phyloP scores from a whole-genome alignment of 37 sponge, comb jelly and placozoan species.

The Beroe forskalii region DNA sequence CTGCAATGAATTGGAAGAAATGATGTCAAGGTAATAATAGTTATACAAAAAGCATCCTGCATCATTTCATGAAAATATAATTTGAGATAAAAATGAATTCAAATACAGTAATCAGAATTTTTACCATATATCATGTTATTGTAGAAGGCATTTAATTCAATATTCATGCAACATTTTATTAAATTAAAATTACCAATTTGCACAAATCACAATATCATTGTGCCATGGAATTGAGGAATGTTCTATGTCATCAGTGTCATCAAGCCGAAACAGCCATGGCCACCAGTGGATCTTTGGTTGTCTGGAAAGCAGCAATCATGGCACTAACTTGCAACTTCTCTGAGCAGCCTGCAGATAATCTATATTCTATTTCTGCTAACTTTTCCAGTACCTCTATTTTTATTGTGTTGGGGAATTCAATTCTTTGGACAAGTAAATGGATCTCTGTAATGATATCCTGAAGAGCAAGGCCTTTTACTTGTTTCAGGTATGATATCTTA shows the following conservation, averaged over 20 bases:
- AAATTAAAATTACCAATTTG: neutral
- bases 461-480: constrained; percentile 87
- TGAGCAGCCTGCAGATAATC: constrained; percentile 76
- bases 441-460: constrained; percentile 88
- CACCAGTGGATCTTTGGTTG: constrained; percentile 78
- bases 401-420: constrained; percentile 85
- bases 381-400: constrained; percentile 81
- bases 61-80: neutral
- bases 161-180: too few relatives aligned
- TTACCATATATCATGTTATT: neutral
- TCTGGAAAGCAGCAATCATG: constrained; percentile 88
- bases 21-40: too few relatives aligned
- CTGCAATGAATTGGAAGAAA: too few relatives aligned
- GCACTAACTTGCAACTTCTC: constrained; percentile 93
- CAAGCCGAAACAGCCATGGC: constrained; percentile 41
- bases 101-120: neutral
- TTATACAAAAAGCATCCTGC: too few relatives aligned
- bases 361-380: constrained; percentile 86
- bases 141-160: too few relatives aligned
- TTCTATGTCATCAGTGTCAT: neutral
- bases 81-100: neutral
- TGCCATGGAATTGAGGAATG: neutral
- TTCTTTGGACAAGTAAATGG: constrained; percentile 81
- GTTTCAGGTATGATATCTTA: constrained; percentile 82
- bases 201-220: neutral